phyloP scores from a whole-genome alignment of 1,140 invertebrate species.

The Drosophila navojoa region DNA sequence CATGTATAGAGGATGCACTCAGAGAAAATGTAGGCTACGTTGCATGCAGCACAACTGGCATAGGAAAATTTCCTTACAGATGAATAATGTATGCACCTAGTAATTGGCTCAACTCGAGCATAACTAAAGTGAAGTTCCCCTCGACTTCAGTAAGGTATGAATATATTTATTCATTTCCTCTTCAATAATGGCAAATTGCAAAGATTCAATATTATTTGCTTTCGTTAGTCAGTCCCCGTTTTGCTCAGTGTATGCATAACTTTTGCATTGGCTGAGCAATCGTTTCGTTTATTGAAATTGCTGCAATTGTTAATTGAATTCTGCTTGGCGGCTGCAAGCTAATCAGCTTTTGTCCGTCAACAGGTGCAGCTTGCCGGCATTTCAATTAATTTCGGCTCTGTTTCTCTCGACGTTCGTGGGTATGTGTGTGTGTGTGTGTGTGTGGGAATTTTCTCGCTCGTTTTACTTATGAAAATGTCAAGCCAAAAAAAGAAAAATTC shows the following conservation, averaged over 20 bases:
- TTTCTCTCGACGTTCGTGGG: neutral
- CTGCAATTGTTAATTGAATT: conserved; percentile 66
- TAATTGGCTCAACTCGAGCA: no score
- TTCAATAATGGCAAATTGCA: neutral
- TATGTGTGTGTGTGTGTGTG: conserved; percentile 1
- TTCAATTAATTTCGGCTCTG: conserved; percentile 45
- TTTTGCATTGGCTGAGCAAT: neutral
- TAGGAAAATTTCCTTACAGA: no score
- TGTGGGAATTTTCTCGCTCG: neutral
- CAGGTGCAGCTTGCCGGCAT: conserved; percentile 58
- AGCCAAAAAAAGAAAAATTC: conserved; percentile 14
- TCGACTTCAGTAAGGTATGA: no score
- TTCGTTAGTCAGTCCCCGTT: neutral
- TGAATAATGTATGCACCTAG: no score
- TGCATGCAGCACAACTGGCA: no score
- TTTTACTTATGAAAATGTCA: conserved; percentile 31
- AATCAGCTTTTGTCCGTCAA: conserved; percentile 62
- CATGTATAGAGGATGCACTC: conserved; percentile 15
- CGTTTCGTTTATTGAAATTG: conserved; percentile 44
- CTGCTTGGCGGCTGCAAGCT: conserved; percentile 40
- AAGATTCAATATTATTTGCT: neutral
- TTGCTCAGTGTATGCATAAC: neutral
- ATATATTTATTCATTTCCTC: no score
- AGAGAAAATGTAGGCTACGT: conserved; percentile 3
- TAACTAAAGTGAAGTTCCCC: neutral